Evolutionary conservation across 1,140 invertebrate species (phyloP).

Genomic region (Campoletis sonorensis): DNA sequence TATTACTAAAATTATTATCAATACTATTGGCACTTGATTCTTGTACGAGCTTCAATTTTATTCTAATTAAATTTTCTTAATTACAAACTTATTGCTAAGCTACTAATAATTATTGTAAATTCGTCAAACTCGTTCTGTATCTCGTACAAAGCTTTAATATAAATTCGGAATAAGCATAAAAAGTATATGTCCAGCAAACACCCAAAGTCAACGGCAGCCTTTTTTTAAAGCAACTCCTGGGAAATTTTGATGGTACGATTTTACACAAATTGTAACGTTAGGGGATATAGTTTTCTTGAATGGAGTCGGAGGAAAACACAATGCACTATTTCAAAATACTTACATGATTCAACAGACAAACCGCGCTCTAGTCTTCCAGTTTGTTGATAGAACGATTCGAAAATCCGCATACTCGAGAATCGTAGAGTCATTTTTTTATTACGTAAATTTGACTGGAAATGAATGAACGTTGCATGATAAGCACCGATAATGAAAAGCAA

Average conservation of each 20-base stretch:
- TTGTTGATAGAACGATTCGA: neutral
- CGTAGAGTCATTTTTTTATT: neutral
- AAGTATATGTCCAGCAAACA: too few relatives aligned
- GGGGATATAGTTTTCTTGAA: too few relatives aligned
- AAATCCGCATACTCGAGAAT: neutral
- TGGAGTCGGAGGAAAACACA: too few relatives aligned
- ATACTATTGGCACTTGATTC: too few relatives aligned
- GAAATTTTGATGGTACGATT: too few relatives aligned
- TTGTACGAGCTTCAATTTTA: too few relatives aligned
- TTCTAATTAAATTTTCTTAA: too few relatives aligned
- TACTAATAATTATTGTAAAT: constrained; percentile 16
- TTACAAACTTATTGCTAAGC: too few relatives aligned
- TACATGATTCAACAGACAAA: constrained; percentile 41
- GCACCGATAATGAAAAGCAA: neutral
- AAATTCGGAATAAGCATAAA: constrained; percentile 56
- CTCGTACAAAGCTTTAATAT: constrained; percentile 58
- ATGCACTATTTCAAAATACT: constrained; percentile 24
- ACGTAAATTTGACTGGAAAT: neutral
- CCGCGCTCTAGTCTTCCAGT: neutral
- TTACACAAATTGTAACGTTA: too few relatives aligned
- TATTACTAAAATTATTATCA: neutral
- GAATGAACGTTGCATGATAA: neutral
- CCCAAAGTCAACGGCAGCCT: too few relatives aligned
- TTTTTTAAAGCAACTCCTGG: too few relatives aligned
- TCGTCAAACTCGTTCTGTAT: constrained; percentile 55